Percentiles rank a stretch among this genome's conserved stretches.
These are phyloP conservation scores for Temnothorax curvispinosus DNA, from an alignment of 1,140 invertebrate species.

Conservation along the genomic window DNA sequence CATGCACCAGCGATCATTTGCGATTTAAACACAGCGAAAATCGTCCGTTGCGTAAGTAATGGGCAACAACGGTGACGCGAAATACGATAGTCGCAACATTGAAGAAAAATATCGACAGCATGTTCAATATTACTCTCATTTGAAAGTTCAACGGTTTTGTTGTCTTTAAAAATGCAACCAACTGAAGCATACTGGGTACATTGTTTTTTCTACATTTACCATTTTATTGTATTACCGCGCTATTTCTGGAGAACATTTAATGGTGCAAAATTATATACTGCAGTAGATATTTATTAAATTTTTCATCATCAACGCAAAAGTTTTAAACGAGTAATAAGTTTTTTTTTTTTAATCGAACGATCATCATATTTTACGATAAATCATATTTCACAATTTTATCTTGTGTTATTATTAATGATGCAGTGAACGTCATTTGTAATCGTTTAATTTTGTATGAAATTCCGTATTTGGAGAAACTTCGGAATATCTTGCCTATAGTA, in stretches of 20 bases:
- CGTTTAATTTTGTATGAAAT: constrained; percentile 19
- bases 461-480: background rate
- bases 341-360: background rate
- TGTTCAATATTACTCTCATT: constrained; percentile 47
- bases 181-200: background rate
- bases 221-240: constrained; percentile 20
- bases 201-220: constrained; percentile 28
- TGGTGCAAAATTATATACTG: background rate
- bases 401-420: background rate
- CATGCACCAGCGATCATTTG: constrained; percentile 39
- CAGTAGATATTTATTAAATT: constrained; percentile 11
- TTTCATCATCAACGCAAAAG: background rate
- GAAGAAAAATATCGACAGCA: constrained; percentile 62
- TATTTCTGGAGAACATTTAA: constrained; percentile 5
- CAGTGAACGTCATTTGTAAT: background rate
- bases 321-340: background rate
- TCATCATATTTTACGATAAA: background rate
- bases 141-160: constrained; percentile 48
- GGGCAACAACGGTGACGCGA: constrained; percentile 16
- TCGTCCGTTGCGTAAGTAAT: constrained; percentile 19
- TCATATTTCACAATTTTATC: background rate
- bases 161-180: constrained; percentile 52
- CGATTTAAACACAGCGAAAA: constrained; percentile 51
- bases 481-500: constrained; percentile 26
- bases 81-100: constrained; percentile 44